Percentiles rank a stretch among this genome's conserved stretches.
Evolutionary conservation across 2,888 invertebrate genomes (phyloP).

Genomic region (Ptychoptera contaminata): DNA sequence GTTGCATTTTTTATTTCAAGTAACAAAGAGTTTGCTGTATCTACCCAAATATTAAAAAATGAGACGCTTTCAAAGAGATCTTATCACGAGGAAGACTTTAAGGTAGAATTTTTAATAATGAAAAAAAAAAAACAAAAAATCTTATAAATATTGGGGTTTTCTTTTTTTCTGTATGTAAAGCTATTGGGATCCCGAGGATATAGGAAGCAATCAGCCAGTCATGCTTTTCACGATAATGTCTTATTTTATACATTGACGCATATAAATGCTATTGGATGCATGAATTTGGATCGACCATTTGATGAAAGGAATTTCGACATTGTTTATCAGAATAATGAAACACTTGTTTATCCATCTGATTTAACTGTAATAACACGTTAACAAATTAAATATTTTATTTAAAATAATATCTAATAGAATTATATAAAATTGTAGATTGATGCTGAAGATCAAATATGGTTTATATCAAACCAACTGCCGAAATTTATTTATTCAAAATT

Average conservation of each 20-base stretch:
- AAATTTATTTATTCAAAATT: constrained; percentile 45
- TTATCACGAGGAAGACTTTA: constrained; percentile 38
- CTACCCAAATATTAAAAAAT: constrained; percentile 42
- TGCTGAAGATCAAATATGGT: constrained; percentile 46
- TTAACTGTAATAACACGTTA: neutral
- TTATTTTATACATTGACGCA: constrained; percentile 57
- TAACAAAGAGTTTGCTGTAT: constrained; percentile 51
- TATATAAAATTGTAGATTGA: constrained; percentile 31
- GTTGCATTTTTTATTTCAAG: constrained; percentile 33
- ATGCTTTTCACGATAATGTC: constrained; percentile 45
- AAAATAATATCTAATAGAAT: neutral
- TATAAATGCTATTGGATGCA: constrained; percentile 56
- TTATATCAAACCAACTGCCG: constrained; percentile 53
- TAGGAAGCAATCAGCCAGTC: constrained; percentile 50
- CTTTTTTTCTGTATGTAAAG: constrained; percentile 19
- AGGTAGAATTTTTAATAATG: constrained; percentile 21
- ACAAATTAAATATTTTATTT: too few relatives aligned
- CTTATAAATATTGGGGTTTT: too few relatives aligned
- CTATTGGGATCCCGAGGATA: constrained; percentile 47
- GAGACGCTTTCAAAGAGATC: constrained; percentile 35
- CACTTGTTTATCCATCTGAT: constrained; percentile 1
- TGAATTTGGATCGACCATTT: constrained; percentile 44
- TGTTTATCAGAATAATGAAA: neutral
- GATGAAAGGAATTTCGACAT: constrained; percentile 15
- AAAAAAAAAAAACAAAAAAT: too few relatives aligned